Evolutionary conservation across 2,888 invertebrate species (phyloP).

Genomic region (Camponotus fellah): DNA sequence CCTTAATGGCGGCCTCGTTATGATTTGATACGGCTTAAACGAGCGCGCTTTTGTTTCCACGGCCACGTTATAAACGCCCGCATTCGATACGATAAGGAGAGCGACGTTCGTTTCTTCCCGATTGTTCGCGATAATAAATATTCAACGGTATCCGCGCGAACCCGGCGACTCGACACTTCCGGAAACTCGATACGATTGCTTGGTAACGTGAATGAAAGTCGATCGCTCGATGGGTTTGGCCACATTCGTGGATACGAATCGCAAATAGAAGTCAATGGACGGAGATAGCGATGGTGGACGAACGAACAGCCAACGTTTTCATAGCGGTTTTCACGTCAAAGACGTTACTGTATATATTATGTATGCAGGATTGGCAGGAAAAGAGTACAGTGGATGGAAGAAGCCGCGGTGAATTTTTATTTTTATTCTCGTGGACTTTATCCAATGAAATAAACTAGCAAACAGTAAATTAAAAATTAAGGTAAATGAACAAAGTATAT

Average conservation of each 20-base stretch:
- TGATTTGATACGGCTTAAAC: conserved; percentile 23
- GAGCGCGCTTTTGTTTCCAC: not conserved
- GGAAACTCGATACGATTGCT: conserved; percentile 22
- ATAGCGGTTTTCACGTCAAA: conserved; percentile 1
- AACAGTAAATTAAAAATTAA: too few relatives aligned
- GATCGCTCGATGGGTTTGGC: not conserved
- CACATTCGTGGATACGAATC: not conserved
- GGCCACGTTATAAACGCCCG: not conserved
- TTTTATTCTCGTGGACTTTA: too few relatives aligned
- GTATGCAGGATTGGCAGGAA: too few relatives aligned
- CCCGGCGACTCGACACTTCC: conserved; percentile 1
- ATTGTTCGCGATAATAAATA: not conserved
- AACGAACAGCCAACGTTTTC: not conserved
- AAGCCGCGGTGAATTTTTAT: too few relatives aligned
- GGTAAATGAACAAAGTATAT: too few relatives aligned
- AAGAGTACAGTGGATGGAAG: too few relatives aligned
- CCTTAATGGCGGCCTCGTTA: conserved; percentile 33
- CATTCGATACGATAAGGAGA: not conserved
- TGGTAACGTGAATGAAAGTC: conserved; percentile 15
- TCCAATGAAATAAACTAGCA: too few relatives aligned
- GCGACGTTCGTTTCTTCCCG: not conserved
- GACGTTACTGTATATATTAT: not conserved
- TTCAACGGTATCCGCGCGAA: conserved; percentile 1
- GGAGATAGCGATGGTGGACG: not conserved
- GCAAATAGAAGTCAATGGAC: not conserved